A percentile compares a stretch with the other conserved stretches of the same genome.
These are phyloP conservation scores for Myopa testacea DNA, from an alignment of 2,888 invertebrate species.

Conservation along the genomic window DNA sequence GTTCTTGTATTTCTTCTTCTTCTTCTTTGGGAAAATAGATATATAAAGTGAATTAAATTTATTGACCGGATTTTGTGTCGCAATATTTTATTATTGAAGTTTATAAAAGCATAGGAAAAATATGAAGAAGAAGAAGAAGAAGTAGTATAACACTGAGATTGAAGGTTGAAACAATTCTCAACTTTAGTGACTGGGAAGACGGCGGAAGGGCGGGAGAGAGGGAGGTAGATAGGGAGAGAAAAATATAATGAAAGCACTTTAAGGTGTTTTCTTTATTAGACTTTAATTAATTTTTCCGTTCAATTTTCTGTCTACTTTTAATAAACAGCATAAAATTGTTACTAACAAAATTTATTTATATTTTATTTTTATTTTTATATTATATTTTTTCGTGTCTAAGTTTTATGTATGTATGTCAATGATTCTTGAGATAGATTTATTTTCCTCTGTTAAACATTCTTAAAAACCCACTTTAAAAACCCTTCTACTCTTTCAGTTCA, in stretches of 20 bases:
- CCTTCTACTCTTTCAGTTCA: no score
- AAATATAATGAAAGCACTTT: neutral
- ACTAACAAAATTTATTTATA: no score
- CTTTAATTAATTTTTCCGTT: no score
- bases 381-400: no score
- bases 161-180: neutral
- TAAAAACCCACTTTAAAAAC: no score
- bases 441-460: no score
- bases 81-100: slow-evolving; percentile 22
- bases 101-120: slow-evolving; percentile 21
- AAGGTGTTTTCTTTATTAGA: neutral
- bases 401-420: no score
- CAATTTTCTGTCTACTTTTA: no score
- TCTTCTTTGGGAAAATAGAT: slow-evolving; percentile 10
- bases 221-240: neutral
- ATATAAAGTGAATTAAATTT: slow-evolving; percentile 32
- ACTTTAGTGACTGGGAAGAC: no score
- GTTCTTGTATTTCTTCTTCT: neutral
- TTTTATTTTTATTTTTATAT: no score
- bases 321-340: no score
- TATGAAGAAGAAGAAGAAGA: neutral
- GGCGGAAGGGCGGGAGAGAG: neutral
- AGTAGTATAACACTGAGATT: neutral
- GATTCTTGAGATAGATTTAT: no score
- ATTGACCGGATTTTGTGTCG: slow-evolving; percentile 17